These are phyloP conservation scores for Columba janthina DNA, from an alignment of 2,113 vertebrate species.

Conservation along the genomic window DNA sequence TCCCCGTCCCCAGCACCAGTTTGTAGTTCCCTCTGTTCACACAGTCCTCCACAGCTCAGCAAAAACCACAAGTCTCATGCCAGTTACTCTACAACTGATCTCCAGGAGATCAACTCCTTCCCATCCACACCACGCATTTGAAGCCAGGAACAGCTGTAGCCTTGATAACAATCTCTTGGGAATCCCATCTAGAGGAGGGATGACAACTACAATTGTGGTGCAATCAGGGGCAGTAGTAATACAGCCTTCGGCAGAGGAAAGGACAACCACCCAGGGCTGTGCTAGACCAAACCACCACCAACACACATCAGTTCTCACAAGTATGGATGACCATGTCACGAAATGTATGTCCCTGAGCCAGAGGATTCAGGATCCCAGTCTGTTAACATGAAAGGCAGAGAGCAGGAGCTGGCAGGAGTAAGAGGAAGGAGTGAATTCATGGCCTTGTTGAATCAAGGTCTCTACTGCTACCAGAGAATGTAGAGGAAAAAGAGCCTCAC, in stretches of 20 bases:
- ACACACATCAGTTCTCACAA: neutral
- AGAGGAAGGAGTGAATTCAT: neutral
- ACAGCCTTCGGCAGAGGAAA: neutral
- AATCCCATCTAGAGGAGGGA: neutral
- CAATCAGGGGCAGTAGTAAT: neutral
- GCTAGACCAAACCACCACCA: neutral
- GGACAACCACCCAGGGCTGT: neutral
- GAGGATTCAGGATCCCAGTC: fast-evolving
- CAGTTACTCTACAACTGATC: neutral
- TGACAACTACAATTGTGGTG: neutral
- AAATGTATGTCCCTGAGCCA: neutral
- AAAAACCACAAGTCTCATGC: neutral
- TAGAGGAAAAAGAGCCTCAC: neutral
- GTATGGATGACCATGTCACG: neutral
- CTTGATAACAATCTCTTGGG: neutral
- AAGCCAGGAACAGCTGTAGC: neutral
- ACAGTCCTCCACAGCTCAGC: neutral
- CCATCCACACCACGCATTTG: neutral
- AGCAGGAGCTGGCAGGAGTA: neutral
- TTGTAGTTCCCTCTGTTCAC: neutral
- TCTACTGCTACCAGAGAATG: neutral
- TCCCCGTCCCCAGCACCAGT: neutral
- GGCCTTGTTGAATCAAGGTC: neutral
- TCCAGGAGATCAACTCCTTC: neutral
- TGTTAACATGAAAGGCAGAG: neutral